Evolutionary conservation across 2,888 invertebrate species (phyloP), one percentile per base, ranked within the genome.

Genomic region (Tolmerus cingulatus): DNA sequence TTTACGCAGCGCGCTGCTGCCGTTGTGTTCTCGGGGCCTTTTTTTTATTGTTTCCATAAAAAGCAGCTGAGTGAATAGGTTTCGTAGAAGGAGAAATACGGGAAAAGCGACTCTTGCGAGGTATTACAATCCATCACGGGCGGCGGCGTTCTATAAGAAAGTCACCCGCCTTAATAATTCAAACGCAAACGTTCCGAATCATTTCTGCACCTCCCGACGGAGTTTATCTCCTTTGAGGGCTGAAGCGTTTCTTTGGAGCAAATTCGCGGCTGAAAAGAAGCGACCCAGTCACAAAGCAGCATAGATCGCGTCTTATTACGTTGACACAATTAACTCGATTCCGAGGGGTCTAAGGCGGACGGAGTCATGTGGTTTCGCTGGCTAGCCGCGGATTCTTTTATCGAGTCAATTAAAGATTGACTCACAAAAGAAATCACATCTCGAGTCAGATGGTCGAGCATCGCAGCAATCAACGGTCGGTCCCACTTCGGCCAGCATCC

Each of bases 81-180:
- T 37, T 76, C 37, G 5, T n/a, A 76, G 76, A 76, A 37, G 40
- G 34, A 37, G 19, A 37, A 76, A 76, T 76, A 76, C n/a, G 76
- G 40, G 76, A 76, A 40, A 34, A 76, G 27, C 76, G 40, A 37
- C 34, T 76, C 40, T 34, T 76, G 8, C 40, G 27, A 37, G 76
- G 76, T 76, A 76, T 34, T 40, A 76, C 37, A 76, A 76, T 76
- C 40, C 76, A 76, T 57, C 82, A 57, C 30, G 19, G 27, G 57
- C 51, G 57, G 57, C 30, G 30, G 55, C 16, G n/a, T 27, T 82
- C 66, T 14, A 57, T 82, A 66, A n/a, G 37, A 37, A 82, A 82
- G 66, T 82, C 82, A 66, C 66, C 34, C 37, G 57, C 37, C 40
- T 57, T 82, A 82, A 82, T 82, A 82, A 82, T 82, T 82, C 82